A percentile compares a stretch with the other conserved stretches of the same genome.
These are phyloP conservation scores for Ardeotis arabs DNA, from an alignment of 2,113 vertebrate species.

Conservation along the genomic window DNA sequence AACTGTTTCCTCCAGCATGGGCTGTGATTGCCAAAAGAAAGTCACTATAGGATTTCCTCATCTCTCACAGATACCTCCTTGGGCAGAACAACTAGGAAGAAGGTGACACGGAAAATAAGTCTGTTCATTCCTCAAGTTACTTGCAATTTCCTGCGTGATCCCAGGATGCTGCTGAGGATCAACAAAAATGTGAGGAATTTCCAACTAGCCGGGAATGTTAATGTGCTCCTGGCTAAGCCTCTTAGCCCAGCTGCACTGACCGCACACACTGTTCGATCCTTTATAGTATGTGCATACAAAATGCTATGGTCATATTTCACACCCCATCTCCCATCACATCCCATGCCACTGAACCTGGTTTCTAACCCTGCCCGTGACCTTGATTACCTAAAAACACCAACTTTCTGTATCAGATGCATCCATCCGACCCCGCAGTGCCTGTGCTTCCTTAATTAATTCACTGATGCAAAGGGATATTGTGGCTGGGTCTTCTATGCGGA, in stretches of 20 bases:
- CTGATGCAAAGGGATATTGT: not conserved
- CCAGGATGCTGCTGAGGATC: conserved; percentile 21
- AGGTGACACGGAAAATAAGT: not conserved
- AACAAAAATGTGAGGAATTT: conserved; percentile 49
- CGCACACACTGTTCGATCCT: not conserved
- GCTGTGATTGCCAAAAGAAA: not conserved
- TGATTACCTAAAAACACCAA: not conserved
- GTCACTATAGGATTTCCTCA: not conserved
- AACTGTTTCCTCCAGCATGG: not conserved
- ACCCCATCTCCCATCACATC: not conserved
- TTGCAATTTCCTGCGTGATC: conserved; percentile 31
- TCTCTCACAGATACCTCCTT: not conserved
- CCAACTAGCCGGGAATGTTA: conserved; percentile 47
- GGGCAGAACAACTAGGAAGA: not conserved
- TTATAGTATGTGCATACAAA: not conserved
- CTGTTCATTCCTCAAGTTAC: not conserved
- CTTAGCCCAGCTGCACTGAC: not conserved
- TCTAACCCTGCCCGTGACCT: not conserved
- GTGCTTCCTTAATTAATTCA: not conserved
- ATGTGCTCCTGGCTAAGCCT: conserved; percentile 61
- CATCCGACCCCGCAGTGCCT: accelerated
- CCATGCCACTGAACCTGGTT: not conserved
- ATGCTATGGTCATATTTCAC: not conserved
- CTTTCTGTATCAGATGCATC: not conserved
- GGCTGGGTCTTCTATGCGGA: not conserved